A percentile compares a stretch with the other conserved stretches of the same genome.
Evolutionary conservation across 2,113 vertebrate species (phyloP).

Genomic region (Drymodes brunneopygia): DNA sequence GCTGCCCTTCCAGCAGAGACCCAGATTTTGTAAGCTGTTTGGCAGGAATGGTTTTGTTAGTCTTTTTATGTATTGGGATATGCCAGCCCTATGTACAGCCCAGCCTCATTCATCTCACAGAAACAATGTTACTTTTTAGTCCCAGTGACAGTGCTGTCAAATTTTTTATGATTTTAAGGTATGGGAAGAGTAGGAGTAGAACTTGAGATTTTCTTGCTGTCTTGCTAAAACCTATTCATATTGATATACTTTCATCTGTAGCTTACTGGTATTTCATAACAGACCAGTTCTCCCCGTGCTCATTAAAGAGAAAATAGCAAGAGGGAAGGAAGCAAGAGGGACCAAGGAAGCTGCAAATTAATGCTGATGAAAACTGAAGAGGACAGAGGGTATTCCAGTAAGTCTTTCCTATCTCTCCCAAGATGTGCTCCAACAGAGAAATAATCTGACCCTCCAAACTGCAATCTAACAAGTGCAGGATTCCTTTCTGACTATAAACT

Average conservation of each 20-base stretch:
- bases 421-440: not conserved
- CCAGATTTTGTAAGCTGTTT: not conserved
- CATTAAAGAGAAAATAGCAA: not conserved
- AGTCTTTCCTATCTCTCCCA: not conserved
- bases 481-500: not conserved
- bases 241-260: not conserved
- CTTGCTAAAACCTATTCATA: not conserved
- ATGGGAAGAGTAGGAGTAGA: not conserved
- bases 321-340: not conserved
- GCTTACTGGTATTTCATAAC: not conserved
- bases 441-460: not conserved
- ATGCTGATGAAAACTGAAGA: not conserved
- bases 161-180: not conserved
- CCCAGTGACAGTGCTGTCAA: not conserved
- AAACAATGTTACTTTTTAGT: not conserved
- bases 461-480: not conserved
- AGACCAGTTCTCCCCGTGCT: not conserved
- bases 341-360: not conserved
- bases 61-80: not conserved
- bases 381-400: not conserved
- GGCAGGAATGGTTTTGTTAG: not conserved
- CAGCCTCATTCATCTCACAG: not conserved
- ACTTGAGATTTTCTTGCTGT: not conserved
- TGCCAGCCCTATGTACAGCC: not conserved
- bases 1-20: not conserved